phyloP scores from a whole-genome alignment of 1,140 invertebrate genomes.

The Acyrthosiphon pisum region DNA sequence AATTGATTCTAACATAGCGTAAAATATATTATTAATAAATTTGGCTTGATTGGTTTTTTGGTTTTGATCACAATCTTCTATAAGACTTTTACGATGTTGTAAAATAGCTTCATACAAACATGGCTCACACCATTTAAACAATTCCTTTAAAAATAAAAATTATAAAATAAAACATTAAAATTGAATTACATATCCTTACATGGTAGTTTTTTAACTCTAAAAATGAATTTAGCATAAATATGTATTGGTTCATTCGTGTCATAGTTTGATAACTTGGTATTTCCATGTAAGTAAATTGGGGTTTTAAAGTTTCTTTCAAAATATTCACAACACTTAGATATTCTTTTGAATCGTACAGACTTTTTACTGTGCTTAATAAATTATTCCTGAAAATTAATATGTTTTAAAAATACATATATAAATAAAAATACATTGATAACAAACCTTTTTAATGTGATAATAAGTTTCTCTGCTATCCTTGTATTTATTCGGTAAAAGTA shows the following conservation, averaged over 20 bases:
- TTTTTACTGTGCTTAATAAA: constrained; percentile 67
- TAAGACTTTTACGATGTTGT: constrained; percentile 58
- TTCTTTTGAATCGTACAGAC: constrained; percentile 69
- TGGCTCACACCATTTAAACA: constrained; percentile 57
- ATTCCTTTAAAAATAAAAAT: constrained; percentile 71
- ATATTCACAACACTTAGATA: constrained; percentile 73
- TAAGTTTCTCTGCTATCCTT: constrained; percentile 63
- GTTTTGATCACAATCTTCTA: constrained; percentile 62
- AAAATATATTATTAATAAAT: constrained; percentile 73
- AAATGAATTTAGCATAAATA: constrained; percentile 71
- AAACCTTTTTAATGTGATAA: constrained; percentile 60
- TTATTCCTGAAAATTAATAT: constrained; percentile 64
- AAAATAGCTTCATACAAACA: constrained; percentile 59
- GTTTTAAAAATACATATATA: not conserved
- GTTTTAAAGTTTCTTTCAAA: constrained; percentile 72
- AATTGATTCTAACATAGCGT: constrained; percentile 73
- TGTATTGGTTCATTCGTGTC: constrained; percentile 68
- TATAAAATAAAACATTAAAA: constrained; percentile 1
- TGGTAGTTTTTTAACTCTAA: constrained; percentile 65
- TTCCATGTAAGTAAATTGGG: constrained; percentile 58
- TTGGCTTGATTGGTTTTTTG: constrained; percentile 71
- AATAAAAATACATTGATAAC: not conserved
- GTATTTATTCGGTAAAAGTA: constrained; percentile 65
- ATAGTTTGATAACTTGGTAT: constrained; percentile 58
- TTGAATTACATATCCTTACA: constrained; percentile 59